These are phyloP conservation scores for Lysiphlebus fabarum DNA, from an alignment of 1,140 invertebrate species.

Conservation along the genomic window DNA sequence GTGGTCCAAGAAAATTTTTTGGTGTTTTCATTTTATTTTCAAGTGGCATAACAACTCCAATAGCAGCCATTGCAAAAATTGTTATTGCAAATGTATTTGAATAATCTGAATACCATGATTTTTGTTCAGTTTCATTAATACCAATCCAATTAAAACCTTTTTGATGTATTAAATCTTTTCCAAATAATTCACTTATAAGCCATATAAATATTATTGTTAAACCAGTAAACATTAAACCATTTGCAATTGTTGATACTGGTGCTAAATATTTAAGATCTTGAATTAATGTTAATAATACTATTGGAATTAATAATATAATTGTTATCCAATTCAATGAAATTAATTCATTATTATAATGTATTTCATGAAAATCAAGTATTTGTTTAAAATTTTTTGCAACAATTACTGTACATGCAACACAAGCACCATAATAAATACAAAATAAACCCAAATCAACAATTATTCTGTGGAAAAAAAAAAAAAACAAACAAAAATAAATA, in stretches of 20 bases:
- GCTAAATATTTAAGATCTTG: conserved; percentile 78
- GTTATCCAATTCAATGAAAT: no score
- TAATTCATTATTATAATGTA: no score
- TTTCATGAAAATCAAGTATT: conserved; percentile 21
- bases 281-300: conserved; percentile 72
- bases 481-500: no score
- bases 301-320: conserved; percentile 42
- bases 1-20: conserved; percentile 74
- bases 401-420: conserved; percentile 79
- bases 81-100: conserved; percentile 62
- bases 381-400: conserved; percentile 71
- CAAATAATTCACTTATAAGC: conserved; percentile 60
- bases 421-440: conserved; percentile 76
- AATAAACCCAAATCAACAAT: conserved; percentile 57
- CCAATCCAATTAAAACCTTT: conserved; percentile 58
- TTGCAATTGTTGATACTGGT: conserved; percentile 78
- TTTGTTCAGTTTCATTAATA: no score
- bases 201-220: conserved; percentile 82
- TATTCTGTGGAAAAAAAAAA: no score
- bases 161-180: conserved; percentile 55
- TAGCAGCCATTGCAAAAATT: conserved; percentile 84
- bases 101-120: no score
- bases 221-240: conserved; percentile 73
- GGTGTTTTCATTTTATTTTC: conserved; percentile 89
- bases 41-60: conserved; percentile 78